Percentiles rank a stretch among this genome's conserved stretches.
Evolutionary conservation across 1,140 invertebrate genomes (phyloP).

Genomic region (Ostrea edulis): DNA sequence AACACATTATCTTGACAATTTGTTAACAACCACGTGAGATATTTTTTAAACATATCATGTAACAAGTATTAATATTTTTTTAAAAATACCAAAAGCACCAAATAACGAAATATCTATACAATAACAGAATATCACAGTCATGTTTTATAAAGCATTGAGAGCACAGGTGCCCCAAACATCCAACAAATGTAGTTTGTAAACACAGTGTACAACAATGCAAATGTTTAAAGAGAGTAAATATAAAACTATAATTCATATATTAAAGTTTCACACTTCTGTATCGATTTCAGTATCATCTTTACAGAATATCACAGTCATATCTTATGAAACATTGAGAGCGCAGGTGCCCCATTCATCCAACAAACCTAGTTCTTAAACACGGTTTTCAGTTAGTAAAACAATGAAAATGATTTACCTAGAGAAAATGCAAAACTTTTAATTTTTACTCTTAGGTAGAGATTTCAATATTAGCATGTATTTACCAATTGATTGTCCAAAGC

Average conservation of each 20-base stretch:
- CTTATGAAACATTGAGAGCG: neutral
- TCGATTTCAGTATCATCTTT: neutral
- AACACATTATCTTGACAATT: neutral
- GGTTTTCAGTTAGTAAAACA: neutral
- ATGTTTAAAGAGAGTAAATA: too few species aligned
- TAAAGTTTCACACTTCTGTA: too few species aligned
- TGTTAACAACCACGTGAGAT: too few species aligned
- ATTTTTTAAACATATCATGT: neutral
- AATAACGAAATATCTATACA: constrained; percentile 2
- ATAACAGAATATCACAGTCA: neutral
- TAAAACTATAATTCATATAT: too few species aligned
- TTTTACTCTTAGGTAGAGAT: neutral
- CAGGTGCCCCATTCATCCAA: neutral
- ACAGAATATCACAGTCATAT: neutral
- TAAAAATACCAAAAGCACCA: neutral
- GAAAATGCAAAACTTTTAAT: neutral
- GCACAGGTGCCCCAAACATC: neutral
- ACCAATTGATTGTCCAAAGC: constrained; percentile 14
- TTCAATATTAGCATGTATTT: neutral
- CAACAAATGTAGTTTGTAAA: neutral
- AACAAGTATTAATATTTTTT: neutral
- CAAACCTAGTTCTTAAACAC: neutral
- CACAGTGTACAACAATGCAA: too few species aligned
- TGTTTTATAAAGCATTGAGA: neutral
- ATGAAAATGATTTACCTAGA: neutral